Evolutionary conservation across 2,797 vertebrate genomes (phyloP), one percentile per base, ranked within the genome.

Genomic region (Hephaestus fuliginosus): DNA sequence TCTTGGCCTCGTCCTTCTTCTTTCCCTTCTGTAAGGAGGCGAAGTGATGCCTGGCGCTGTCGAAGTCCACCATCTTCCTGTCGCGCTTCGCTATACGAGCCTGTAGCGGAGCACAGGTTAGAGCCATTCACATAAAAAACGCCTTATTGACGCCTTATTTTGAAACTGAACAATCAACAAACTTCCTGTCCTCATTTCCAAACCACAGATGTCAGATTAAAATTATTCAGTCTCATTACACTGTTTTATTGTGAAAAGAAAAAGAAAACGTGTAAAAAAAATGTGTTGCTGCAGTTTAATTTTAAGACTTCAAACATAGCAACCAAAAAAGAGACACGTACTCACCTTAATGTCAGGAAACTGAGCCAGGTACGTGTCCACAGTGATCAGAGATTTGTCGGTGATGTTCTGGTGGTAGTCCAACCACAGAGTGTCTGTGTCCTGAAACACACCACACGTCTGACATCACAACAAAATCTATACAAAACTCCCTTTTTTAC

Each of bases 11-110:
- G 0, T 98, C 97, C 88, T 98, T 97, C 93, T 97, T 98, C 93
- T 99, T 99, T 28, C 97, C 97, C 4, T 97, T 98, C 90, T 99
- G 98, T 80, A 99, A 92, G 69, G 97, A 97, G 92, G 96, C 93
- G 12, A 97, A 98, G 88, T 99, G 98, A 91, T 99, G 98, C 79
- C 98, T 95, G 79, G 98, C 98, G 25, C 98, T 99, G 95, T 99
- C 98, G 0, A 96, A 99, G 93, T 99, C 98, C 88, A 99, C 97
- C 85, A 99, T 94, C 92, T 99, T 99, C 91, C 98, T 96, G 60
- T 98, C 98, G 0, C 98, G 96, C 89, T 99, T 99, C 0, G 98
- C 97, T 0, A 99, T 98, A 33, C 98, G 98, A 56, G 97, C 96
- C 98, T 98, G 90, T 10, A 11, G 79, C 22, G 44, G 51, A 52